phyloP scores from a whole-genome alignment of 2,888 invertebrate genomes.

The Scaptomyza cyrtandrae region DNA sequence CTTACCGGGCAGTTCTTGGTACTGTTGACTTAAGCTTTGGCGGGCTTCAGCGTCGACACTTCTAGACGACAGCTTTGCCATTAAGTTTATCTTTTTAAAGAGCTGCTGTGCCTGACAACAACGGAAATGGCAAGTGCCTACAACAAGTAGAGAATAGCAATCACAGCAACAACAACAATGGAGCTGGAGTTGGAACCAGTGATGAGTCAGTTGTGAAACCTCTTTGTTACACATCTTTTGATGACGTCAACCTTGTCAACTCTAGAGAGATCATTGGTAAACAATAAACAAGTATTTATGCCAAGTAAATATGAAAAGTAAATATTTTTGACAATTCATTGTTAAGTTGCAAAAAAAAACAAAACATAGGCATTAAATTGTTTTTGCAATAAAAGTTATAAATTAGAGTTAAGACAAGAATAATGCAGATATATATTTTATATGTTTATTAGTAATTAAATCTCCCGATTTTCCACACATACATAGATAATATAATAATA shows the following conservation, averaged over 20 bases:
- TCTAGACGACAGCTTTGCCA: constrained; percentile 52
- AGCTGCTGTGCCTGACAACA: constrained; percentile 54
- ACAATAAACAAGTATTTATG: constrained; percentile 32
- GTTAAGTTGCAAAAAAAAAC: constrained; percentile 1
- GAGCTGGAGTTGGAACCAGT: not conserved
- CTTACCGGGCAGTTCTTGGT: constrained; percentile 30
- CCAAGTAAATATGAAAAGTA: constrained; percentile 16
- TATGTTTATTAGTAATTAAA: constrained; percentile 62
- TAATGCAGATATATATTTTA: constrained; percentile 51
- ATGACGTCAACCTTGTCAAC: constrained; percentile 44
- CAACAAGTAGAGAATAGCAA: constrained; percentile 27
- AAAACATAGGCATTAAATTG: not conserved
- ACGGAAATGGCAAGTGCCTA: constrained; percentile 39
- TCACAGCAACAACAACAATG: constrained; percentile 24
- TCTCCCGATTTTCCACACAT: constrained; percentile 43
- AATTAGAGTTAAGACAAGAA: too few species aligned
- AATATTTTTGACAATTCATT: constrained; percentile 8
- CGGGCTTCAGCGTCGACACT: constrained; percentile 27
- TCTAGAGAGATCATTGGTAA: constrained; percentile 21
- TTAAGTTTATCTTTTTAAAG: constrained; percentile 59
- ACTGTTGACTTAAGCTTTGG: constrained; percentile 41
- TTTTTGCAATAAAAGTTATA: constrained; percentile 5
- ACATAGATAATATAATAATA: constrained; percentile 21
- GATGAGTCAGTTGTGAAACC: constrained; percentile 48
- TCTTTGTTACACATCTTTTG: constrained; percentile 33